Base-by-base conservation (phyloP, 2,888 invertebrate genomes). In the Ellobium chinense region DNA sequence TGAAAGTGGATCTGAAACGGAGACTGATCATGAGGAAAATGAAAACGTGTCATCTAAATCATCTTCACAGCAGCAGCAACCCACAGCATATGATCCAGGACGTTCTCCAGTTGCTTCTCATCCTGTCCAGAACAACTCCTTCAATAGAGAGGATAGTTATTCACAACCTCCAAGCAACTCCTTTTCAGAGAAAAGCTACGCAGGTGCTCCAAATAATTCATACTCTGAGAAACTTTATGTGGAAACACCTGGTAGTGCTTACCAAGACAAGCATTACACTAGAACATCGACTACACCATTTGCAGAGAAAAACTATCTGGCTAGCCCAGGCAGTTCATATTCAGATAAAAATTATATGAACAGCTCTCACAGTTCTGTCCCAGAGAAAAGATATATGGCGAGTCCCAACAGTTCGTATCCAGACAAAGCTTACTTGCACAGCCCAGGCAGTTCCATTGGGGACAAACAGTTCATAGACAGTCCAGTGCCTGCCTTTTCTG, bases 1-100 rank as follows among this genome's bases (percentile, higher is more conserved):
- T 62, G 79, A 79, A 46, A 73, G 65, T 66, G 72, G 58, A 24
- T 73, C 79, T n/a, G 79, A 79, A 37, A 79, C 79, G 14, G 79
- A 79, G 54, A 79, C 65, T 24, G 72, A 79, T 46, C 65, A 73
- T 73, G 73, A 79, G 24, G 66, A 73, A 24, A 54, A 39, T 60
- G 78, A 60, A 37, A 77, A 60, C 27, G 29, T 29, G 3, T 27
- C 39, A n/a, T 27, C 76, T 21, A 76, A 66, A 58, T 2, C 65
- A 12, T 31, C 75, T 63, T n/a, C 65, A 34, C 27, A n/a, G 9
- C 39, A 63, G 29, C 65, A 39, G 27, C 31, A 65, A 65, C 65
- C 18, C 18, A 39, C 74, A 66, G 66, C 54, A 65, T 76, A 54
- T 36, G 56, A 66, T 56, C 60, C 54, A 66, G 34, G 76, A n/a